Conservation (phyloP, 1,140 invertebrate genomes). For the Macrotrachela quadricornifera region DNA sequence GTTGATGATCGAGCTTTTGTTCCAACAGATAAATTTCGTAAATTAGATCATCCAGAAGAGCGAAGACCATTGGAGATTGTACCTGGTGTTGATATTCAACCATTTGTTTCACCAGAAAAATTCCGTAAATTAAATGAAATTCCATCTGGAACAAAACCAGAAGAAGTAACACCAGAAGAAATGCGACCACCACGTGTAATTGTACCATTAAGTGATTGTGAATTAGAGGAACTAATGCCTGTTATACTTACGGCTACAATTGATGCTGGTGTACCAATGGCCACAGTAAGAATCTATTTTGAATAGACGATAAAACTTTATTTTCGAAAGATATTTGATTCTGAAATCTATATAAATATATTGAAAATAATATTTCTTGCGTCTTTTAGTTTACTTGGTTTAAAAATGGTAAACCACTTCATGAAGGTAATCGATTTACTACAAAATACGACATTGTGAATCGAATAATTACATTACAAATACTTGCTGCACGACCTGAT, state of each 20-base stretch:
- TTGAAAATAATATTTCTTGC: too few relatives aligned
- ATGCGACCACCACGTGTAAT: background rate
- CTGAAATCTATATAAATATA: too few relatives aligned
- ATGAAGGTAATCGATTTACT: background rate
- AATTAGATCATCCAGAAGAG: too few relatives aligned
- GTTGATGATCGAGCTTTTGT: background rate
- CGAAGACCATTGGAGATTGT: background rate
- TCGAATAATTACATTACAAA: conserved; percentile 38
- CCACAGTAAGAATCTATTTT: background rate
- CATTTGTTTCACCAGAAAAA: background rate
- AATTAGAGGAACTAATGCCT: conserved; percentile 27
- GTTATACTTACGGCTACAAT: conserved; percentile 30
- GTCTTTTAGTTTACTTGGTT: conserved; percentile 1
- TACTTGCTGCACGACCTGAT: conserved; percentile 53
- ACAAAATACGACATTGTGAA: conserved; percentile 5
- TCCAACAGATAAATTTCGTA: background rate
- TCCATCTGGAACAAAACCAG: too few relatives aligned
- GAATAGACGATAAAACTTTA: background rate
- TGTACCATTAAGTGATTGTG: conserved; percentile 10
- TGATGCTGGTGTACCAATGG: conserved; percentile 11
- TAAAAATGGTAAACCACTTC: conserved; percentile 1
- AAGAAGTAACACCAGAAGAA: background rate
- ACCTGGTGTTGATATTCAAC: background rate
- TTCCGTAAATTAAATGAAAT: too few relatives aligned
- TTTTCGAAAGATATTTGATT: too few relatives aligned